phyloP scores from a whole-genome alignment of 2,113 vertebrate genomes.

The Apodemus speciosus region DNA sequence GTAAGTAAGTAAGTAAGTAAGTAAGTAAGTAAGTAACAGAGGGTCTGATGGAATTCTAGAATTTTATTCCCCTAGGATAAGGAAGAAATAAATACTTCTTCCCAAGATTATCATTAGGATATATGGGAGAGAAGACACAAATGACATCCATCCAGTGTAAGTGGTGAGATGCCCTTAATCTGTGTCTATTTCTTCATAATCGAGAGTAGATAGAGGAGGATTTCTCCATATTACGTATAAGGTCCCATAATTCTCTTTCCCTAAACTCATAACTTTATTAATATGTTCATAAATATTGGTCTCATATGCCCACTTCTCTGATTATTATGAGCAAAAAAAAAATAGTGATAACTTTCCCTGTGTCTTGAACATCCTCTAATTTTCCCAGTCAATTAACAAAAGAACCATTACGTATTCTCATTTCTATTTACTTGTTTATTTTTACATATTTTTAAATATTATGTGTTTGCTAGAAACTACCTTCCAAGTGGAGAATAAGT shows the following conservation, averaged over 20 bases:
- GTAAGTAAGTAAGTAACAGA: too few relatives aligned
- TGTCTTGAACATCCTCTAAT: background rate
- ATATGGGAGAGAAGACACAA: accelerated
- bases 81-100: background rate
- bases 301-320: background rate
- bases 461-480: background rate
- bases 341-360: background rate
- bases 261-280: background rate
- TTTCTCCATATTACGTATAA: background rate
- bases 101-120: background rate
- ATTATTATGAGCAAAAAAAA: background rate
- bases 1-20: too few relatives aligned
- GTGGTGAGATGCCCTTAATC: accelerated
- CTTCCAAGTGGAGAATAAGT: background rate
- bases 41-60: background rate
- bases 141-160: accelerated
- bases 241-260: background rate
- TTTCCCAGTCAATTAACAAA: background rate
- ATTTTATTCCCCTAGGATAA: background rate
- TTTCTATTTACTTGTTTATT: background rate
- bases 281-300: background rate
- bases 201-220: background rate
- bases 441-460: slow-evolving; percentile 17
- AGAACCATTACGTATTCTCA: background rate
- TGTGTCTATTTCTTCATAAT: accelerated